Evolutionary conservation across 92 coral and sea anemone genomes (phyloP), one percentile per base, ranked within the genome.

Genomic region (Palythoa heliodiscus): DNA sequence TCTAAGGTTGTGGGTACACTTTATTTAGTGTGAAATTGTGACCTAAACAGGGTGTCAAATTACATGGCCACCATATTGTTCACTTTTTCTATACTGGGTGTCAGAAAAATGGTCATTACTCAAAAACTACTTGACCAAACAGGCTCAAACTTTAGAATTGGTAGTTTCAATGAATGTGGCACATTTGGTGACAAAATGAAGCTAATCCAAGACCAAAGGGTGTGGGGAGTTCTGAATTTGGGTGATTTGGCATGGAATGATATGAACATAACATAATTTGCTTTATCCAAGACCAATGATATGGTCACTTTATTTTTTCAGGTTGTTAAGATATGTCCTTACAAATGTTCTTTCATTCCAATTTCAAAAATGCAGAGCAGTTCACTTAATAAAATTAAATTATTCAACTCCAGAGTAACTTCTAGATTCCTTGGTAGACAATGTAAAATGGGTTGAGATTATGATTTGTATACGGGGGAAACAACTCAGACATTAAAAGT

Each of bases 161-260:
- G 71, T 66, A 66, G 71, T 66, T 66, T 66, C 47, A 70, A 70
- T 70, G 75, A 37, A 70, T 3, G 40, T 25, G 75, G 75, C 75
- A 70, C 75, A 70, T 70, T 70, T 70, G 75, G 43, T 70, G 43
- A 37, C 75, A 70, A 70, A 70, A 70, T 70, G 75, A 70, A 70
- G 75, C 25, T 4, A 22, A 67, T 67, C 71, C 35, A 67, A 67
- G 71, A 67, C 71, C 39, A 67, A 67, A 67, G 47, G 74, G 74
- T 4, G 75, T 70, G 75, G 75, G 48, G 47, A 48, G 74, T 37
- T 70, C 71, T 22, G 71, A 25, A 66, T 66, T 66, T 78, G 83
- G 73, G 11, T 78, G 83, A 78, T 80, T 63, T 80, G 85, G 70
- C 50, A 80, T 80, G 85, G 75, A 80, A 80, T 80, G 85, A n/a